Evolutionary conservation across 1,140 invertebrate species (phyloP), one percentile per base, ranked within the genome.

Genomic region (Atta texana): DNA sequence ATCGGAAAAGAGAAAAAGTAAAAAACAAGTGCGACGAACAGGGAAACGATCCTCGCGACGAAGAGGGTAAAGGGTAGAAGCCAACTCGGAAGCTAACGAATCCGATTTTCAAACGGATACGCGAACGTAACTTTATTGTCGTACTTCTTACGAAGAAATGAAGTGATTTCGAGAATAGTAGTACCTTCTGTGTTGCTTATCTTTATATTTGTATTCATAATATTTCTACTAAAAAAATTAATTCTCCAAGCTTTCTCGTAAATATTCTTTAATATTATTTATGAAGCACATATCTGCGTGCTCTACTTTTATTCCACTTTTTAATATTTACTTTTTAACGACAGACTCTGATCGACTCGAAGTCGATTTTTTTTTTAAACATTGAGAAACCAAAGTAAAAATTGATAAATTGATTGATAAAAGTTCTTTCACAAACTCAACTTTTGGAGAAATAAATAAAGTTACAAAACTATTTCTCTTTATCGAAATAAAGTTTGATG

Each of bases 101-200:
- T 66, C 10, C 49, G 31, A 71, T 69, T 69, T 71, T 44, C 31
- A 71, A 51, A 69, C 14, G 8, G 34, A 39, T 51, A 55, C 49
- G 39, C 18, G 6, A 76, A 18, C 55, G 39, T 76, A 49, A 21
- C 12, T 77, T 55, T 34, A 31, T 16, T 31, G 14, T 34, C 28
- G 28, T n/a, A 16, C 16, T 66, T 28, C 4, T 39, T 31, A 74
- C 3, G 51, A 31, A 10, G 51, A 74, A 55, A 71, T 24, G 16
- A 3, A 53, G 49, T n/a, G 28, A 57, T 72, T 34, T 31, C 28
- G 21, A n/a, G 18, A 31, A 53, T 57, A 8, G 3, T 57, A 8
- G 3, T 34, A 74, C 12, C 8, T 55, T 6, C 55, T 5, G 39
- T 39, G 8, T 14, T 51, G 3, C n/a, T 44, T 28, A 16, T 61